These are phyloP conservation scores for Acanthornis magna DNA, from an alignment of 2,797 vertebrate genomes.

Conservation along the genomic window DNA sequence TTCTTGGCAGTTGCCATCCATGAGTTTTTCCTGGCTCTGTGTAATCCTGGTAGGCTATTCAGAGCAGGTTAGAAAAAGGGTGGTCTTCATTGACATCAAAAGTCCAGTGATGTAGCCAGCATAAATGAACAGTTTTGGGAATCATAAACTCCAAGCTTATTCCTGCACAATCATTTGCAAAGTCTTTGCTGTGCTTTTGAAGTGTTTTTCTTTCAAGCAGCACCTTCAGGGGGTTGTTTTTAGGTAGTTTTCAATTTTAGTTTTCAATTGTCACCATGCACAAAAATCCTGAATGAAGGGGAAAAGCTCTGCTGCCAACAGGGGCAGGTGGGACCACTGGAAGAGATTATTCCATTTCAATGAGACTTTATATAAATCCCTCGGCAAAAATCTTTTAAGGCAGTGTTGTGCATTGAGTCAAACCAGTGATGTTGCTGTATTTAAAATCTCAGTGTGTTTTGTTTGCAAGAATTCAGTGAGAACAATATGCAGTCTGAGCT, in stretches of 20 bases:
- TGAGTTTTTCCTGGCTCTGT: background rate
- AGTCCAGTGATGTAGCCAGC: background rate
- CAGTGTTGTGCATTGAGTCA: background rate
- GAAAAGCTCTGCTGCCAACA: background rate
- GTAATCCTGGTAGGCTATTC: background rate
- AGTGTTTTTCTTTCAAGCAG: background rate
- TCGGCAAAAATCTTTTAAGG: background rate
- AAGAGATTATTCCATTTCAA: background rate
- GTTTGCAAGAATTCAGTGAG: background rate
- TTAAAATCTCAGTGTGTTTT: background rate
- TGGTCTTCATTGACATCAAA: background rate
- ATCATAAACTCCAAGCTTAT: background rate
- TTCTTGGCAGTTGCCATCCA: background rate
- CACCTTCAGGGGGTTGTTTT: background rate
- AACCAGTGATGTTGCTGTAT: background rate
- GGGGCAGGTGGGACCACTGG: background rate
- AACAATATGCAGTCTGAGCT: background rate
- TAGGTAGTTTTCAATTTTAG: background rate
- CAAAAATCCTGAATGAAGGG: background rate
- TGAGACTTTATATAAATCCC: background rate
- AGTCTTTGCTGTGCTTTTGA: background rate
- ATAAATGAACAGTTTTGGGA: background rate
- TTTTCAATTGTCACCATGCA: background rate
- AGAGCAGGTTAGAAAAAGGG: background rate
- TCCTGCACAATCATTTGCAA: background rate